Conservation (phyloP, 2,888 invertebrate species). For the Drosophila formosana region DNA sequence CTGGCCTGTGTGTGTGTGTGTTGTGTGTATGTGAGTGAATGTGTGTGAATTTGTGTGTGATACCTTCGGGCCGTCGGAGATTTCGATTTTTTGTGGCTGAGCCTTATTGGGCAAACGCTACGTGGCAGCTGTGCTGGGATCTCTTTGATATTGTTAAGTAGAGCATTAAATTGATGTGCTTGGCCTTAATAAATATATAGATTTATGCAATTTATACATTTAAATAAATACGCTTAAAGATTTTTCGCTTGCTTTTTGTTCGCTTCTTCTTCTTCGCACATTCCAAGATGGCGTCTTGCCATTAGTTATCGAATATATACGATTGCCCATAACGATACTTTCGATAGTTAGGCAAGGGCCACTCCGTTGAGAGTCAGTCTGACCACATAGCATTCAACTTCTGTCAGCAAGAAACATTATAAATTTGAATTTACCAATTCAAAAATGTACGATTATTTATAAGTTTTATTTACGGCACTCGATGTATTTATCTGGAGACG, state of each 20-base stretch:
- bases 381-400: slow-evolving; percentile 31
- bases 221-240: slow-evolving; percentile 74
- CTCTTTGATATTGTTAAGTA: slow-evolving; percentile 51
- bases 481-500: slow-evolving; percentile 29
- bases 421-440: slow-evolving; percentile 8
- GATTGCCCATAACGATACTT: slow-evolving; percentile 38
- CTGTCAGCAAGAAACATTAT: not conserved
- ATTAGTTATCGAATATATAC: slow-evolving; percentile 51
- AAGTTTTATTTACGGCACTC: slow-evolving; percentile 32
- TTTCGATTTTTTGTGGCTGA: slow-evolving; percentile 67
- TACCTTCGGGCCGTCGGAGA: slow-evolving; percentile 63
- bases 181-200: slow-evolving; percentile 50
- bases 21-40: slow-evolving; percentile 22
- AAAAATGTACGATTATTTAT: slow-evolving; percentile 12
- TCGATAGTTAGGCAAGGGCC: slow-evolving; percentile 39
- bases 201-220: slow-evolving; percentile 71
- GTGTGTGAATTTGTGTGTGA: slow-evolving; percentile 36
- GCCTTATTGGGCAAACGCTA: slow-evolving; percentile 48
- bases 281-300: slow-evolving; percentile 61
- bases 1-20: slow-evolving; percentile 19
- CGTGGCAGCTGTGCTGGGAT: slow-evolving; percentile 56
- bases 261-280: slow-evolving; percentile 66
- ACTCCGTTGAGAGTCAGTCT: slow-evolving; percentile 20
- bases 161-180: slow-evolving; percentile 46
- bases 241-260: slow-evolving; percentile 79